phyloP scores from a whole-genome alignment of 2,113 vertebrate species.

The Uria aalge region DNA sequence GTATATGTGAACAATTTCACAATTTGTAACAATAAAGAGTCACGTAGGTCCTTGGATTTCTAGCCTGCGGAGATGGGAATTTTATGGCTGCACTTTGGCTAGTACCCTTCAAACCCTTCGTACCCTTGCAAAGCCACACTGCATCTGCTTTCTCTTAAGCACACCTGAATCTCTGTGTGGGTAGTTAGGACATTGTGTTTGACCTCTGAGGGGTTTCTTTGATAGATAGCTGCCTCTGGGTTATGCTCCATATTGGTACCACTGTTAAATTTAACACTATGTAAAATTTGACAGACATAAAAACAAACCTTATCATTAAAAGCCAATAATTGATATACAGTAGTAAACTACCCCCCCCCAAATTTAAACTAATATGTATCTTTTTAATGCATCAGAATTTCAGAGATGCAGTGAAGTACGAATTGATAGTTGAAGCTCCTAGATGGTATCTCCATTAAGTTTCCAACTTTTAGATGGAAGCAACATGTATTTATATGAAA shows the following conservation, averaged over 20 bases:
- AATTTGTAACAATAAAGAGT: accelerated
- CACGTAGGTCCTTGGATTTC: not conserved
- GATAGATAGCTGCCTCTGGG: too few species aligned
- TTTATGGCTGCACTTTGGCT: not conserved
- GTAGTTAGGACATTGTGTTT: not conserved
- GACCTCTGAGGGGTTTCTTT: not conserved
- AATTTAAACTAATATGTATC: not conserved
- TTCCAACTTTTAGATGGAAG: not conserved
- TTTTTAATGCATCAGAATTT: not conserved
- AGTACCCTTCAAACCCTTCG: accelerated
- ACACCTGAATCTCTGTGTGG: not conserved
- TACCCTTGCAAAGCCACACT: not conserved
- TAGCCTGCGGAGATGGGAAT: not conserved
- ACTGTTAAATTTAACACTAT: too few species aligned
- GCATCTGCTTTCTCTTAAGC: not conserved
- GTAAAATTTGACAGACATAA: not conserved
- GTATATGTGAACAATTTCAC: not conserved
- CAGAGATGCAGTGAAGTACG: not conserved
- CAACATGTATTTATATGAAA: not conserved
- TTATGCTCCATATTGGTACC: not conserved
- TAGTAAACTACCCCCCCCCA: accelerated
- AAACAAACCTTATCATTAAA: not conserved
- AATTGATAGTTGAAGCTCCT: not conserved
- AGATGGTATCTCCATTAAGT: not conserved
- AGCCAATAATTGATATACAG: not conserved